A percentile compares a stretch with the other conserved stretches of the same genome.
These are phyloP conservation scores for Protonibea diacanthus DNA, from an alignment of 2,797 vertebrate genomes.

Conservation along the genomic window DNA sequence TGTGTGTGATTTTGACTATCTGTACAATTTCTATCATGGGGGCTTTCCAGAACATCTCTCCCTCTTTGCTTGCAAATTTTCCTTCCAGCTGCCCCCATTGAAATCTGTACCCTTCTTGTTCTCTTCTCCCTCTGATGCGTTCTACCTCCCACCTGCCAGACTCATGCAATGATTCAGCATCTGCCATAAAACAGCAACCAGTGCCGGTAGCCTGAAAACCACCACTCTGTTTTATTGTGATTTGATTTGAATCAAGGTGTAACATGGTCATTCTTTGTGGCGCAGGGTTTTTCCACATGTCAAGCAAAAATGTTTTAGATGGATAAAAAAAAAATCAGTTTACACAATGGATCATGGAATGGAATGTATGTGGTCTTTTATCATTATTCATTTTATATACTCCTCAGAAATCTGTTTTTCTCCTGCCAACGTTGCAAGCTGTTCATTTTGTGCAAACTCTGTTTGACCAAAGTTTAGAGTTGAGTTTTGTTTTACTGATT, in stretches of 20 bases:
- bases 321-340: not conserved
- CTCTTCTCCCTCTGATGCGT: constrained; percentile 37
- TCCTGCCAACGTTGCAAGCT: not conserved
- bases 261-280: constrained; percentile 30
- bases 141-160: constrained; percentile 63
- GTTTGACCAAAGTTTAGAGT: not conserved
- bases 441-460: constrained; percentile 8
- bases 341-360: not conserved
- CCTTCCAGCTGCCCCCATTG: constrained; percentile 43
- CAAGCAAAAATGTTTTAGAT: constrained; percentile 16
- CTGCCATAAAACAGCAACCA: constrained; percentile 46
- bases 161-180: constrained; percentile 55
- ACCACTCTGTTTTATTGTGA: constrained; percentile 47
- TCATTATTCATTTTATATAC: not conserved
- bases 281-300: constrained; percentile 26
- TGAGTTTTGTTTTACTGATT: constrained; percentile 16
- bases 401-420: not conserved
- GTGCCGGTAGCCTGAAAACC: constrained; percentile 24
- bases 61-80: constrained; percentile 45
- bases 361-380: not conserved
- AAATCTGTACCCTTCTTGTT: constrained; percentile 35
- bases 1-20: constrained; percentile 42
- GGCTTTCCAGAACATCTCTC: constrained; percentile 67
- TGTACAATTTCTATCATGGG: constrained; percentile 50
- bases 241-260: constrained; percentile 51